Evolutionary conservation across 2,888 invertebrate species (phyloP).

Genomic region (Polymixis flavicincta): DNA sequence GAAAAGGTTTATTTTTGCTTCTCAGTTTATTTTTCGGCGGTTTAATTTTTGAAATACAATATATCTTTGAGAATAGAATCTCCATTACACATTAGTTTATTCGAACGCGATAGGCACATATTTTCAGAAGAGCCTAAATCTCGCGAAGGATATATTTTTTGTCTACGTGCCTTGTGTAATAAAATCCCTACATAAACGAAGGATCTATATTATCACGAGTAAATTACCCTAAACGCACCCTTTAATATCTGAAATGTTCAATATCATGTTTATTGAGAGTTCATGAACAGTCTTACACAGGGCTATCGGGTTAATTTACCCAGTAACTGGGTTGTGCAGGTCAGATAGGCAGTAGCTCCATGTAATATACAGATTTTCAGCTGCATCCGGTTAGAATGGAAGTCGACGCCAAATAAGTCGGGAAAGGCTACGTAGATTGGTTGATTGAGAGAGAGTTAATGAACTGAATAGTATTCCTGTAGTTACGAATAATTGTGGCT

Average conservation of each 20-base stretch:
- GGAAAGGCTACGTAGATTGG: not conserved
- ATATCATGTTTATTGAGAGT: constrained; percentile 27
- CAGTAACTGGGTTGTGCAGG: too few species aligned
- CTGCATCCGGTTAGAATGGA: not conserved
- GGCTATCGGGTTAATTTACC: not conserved
- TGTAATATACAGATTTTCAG: too few species aligned
- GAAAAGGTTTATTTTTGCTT: too few species aligned
- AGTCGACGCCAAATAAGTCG: not conserved
- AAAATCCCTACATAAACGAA: constrained; percentile 35
- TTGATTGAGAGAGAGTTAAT: constrained; percentile 4
- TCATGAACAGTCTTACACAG: not conserved
- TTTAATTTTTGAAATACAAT: not conserved
- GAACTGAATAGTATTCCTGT: constrained; percentile 17
- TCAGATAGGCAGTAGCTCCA: too few species aligned
- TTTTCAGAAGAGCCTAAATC: constrained; percentile 29
- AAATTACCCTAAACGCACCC: constrained; percentile 26
- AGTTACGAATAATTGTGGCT: constrained; percentile 10
- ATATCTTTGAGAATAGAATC: not conserved
- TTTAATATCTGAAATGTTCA: constrained; percentile 11
- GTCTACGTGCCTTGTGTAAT: constrained; percentile 50
- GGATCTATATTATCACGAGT: constrained; percentile 44
- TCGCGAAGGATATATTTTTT: constrained; percentile 37
- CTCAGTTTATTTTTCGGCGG: too few species aligned
- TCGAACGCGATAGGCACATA: constrained; percentile 22
- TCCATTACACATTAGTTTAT: constrained; percentile 13